phyloP scores from a whole-genome alignment of 2,888 invertebrate species.

The Chrysolina americana region DNA sequence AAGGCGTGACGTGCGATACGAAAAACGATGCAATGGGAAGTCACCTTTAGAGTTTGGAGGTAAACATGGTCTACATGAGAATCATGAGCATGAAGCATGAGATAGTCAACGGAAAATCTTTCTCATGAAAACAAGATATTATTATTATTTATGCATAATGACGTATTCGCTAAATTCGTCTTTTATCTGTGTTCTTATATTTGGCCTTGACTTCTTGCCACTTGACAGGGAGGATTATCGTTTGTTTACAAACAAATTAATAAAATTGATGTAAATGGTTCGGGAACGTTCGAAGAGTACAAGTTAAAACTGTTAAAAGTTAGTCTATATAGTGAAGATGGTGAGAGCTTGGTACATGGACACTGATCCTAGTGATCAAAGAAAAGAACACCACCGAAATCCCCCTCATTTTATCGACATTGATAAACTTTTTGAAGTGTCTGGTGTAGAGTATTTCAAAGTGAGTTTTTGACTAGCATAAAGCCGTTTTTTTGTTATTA shows the following conservation, averaged over 20 bases:
- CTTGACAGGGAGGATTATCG: neutral
- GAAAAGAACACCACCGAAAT: slow-evolving; percentile 84
- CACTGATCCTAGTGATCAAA: slow-evolving; percentile 79
- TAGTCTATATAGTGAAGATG: slow-evolving; percentile 74
- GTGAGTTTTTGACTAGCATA: slow-evolving; percentile 70
- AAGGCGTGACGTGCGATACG: no score
- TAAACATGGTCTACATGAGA: no score
- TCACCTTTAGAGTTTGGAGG: no score
- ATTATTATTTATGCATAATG: no score
- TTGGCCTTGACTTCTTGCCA: neutral
- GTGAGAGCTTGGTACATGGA: slow-evolving; percentile 91
- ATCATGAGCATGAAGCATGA: no score
- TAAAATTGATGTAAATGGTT: neutral
- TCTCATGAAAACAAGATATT: no score
- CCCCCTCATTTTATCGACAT: slow-evolving; percentile 82
- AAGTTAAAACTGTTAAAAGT: neutral
- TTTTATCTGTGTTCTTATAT: neutral
- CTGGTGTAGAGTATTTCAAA: slow-evolving; percentile 92
- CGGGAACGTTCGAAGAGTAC: neutral
- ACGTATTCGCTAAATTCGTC: no score
- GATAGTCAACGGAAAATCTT: no score
- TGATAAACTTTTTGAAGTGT: slow-evolving; percentile 77
- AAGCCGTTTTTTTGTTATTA: neutral
- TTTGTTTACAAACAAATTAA: neutral
- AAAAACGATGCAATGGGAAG: no score